Conservation (phyloP, 2,113 vertebrate species). For the Romanogobio albipinnatus region DNA sequence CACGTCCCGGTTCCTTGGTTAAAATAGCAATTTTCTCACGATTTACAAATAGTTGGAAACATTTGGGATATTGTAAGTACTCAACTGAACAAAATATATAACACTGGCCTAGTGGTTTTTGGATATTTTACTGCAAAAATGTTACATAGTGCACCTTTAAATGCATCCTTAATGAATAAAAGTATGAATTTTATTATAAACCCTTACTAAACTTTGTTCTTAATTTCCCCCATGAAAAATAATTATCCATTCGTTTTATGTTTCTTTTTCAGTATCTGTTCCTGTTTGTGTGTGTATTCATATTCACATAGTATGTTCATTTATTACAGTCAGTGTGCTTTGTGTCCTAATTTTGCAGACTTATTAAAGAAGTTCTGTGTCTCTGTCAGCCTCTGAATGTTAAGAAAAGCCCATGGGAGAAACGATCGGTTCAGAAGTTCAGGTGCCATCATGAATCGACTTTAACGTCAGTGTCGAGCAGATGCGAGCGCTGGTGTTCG, state of each 20-base stretch:
- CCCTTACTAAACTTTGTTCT: background rate
- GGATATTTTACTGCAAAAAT: no score
- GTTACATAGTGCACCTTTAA: no score
- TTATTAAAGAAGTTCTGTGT: background rate
- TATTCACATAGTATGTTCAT: background rate
- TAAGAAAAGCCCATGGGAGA: slow-evolving; percentile 15
- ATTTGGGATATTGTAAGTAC: no score
- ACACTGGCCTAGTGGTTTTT: no score
- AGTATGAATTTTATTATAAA: no score
- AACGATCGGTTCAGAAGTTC: slow-evolving; percentile 20
- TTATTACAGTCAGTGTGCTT: slow-evolving; percentile 4
- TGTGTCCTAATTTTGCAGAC: background rate
- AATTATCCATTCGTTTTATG: no score
- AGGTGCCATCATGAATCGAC: slow-evolving; percentile 29
- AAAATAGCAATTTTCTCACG: no score
- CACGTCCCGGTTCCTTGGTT: no score
- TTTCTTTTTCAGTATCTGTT: background rate
- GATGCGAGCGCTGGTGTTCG: background rate
- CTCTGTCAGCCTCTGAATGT: background rate
- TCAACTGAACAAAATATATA: no score
- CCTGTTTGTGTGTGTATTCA: background rate
- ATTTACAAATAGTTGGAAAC: no score
- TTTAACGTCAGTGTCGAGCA: slow-evolving; percentile 27
- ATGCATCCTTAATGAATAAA: no score
- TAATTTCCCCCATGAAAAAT: no score